Evolutionary conservation across 2,888 invertebrate genomes (phyloP), one percentile per base, ranked within the genome.

Genomic region (Ophioninae sp.): DNA sequence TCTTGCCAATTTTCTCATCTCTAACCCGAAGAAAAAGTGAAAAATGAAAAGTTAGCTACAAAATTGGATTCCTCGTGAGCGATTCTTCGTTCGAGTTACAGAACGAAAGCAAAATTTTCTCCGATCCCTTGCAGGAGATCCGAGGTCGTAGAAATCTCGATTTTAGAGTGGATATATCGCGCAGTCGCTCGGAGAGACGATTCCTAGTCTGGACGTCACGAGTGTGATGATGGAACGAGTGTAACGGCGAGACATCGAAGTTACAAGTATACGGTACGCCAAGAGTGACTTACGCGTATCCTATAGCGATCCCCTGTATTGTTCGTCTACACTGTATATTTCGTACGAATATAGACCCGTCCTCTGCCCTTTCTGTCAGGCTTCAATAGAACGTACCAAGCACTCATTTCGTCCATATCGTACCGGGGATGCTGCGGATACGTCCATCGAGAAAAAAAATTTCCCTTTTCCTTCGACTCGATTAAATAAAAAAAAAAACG

Each of bases 111-210:
- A 20, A 71, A 20, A n/a, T 73, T 37, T 23, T 10, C 63, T 44
- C n/a, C 41, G 39, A 61, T 63, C 20, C 17, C 20, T 13, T 9
- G 8, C 39, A 6, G 67, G 37, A 20, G 68, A 78, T 64, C 64
- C 74, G 79, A 79, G 79, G 65, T 71, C 74, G 37, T 58, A 75
- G 82, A 82, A 75, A 79, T 69, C 68, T 83, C 76, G 67, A 41
- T 41, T 76, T 75, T 44, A 41, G 39, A 59, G 51, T 76, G 37
- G 39, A 75, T 23, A 7, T 23, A 23, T 13, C 10, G 44, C 10
- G 9, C n/a, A 58, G 7, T 17, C 23, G 30, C 56, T 65, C 65
- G 10, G 20, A 10, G 22, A 73, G 72, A 39, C 41, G 51, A 59
- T 9, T 39, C 58, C 72, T n/a, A 79, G 67, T 79, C 72, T 79